Conservation (phyloP, 2,888 invertebrate genomes). For the Sympetrum striolatum region DNA sequence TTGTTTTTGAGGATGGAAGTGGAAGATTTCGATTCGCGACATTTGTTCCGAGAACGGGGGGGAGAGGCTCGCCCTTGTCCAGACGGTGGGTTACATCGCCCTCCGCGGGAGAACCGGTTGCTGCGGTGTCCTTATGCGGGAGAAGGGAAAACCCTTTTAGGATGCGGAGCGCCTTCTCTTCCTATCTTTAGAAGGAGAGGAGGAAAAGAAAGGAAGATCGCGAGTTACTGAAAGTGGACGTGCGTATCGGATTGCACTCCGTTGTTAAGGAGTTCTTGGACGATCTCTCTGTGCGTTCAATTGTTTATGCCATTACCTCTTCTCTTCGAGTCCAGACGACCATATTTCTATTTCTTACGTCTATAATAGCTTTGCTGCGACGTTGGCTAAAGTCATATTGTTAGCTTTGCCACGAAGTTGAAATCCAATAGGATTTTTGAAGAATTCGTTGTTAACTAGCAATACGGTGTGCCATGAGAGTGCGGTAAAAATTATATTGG, state of each 20-base stretch:
- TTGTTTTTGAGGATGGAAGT: neutral
- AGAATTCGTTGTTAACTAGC: too few relatives aligned
- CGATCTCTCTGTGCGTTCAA: neutral
- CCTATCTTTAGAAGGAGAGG: neutral
- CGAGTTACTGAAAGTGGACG: neutral
- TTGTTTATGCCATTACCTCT: neutral
- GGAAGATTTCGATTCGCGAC: neutral
- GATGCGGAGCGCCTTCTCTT: neutral
- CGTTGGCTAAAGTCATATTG: too few relatives aligned
- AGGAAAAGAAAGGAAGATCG: neutral
- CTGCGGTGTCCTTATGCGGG: neutral
- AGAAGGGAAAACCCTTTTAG: neutral
- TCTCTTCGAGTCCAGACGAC: neutral
- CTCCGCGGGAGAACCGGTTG: neutral
- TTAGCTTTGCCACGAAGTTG: too few relatives aligned
- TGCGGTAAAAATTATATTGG: too few relatives aligned
- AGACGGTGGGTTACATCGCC: neutral
- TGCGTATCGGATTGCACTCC: neutral
- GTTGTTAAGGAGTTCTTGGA: neutral
- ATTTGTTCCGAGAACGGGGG: neutral
- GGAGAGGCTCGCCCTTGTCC: neutral
- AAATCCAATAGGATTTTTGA: too few relatives aligned
- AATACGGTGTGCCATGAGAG: too few relatives aligned
- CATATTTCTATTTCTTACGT: neutral
- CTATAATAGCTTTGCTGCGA: too few relatives aligned